These are phyloP conservation scores for Stichodactyla mertensii DNA, from an alignment of 64 coral and sea anemone genomes.

Conservation along the genomic window DNA sequence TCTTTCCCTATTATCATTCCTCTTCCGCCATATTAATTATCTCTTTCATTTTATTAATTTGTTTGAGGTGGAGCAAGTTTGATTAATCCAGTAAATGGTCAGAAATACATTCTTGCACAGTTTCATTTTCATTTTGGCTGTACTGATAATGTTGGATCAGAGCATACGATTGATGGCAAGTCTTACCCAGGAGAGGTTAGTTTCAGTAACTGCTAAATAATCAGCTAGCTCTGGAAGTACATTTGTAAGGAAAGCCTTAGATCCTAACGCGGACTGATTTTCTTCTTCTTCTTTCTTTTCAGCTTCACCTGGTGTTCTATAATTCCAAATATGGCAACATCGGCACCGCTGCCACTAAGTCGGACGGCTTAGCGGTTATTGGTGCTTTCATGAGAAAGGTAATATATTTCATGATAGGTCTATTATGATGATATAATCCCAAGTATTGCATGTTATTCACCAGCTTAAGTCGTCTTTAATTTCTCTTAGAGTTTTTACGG, in stretches of 20 bases:
- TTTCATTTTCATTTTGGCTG: slow-evolving; percentile 73
- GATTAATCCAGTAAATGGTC: background rate
- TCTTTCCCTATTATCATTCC: background rate
- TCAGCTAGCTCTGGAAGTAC: too few species aligned
- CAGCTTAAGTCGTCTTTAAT: too few species aligned
- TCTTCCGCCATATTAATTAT: background rate
- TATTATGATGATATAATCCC: too few species aligned
- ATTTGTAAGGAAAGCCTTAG: too few species aligned
- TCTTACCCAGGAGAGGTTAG: slow-evolving; percentile 58
- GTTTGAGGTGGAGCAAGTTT: background rate
- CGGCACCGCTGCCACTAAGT: slow-evolving; percentile 22
- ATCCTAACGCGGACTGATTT: too few species aligned
- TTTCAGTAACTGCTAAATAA: background rate
- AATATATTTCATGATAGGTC: background rate
- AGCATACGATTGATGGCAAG: slow-evolving; percentile 71
- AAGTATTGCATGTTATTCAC: too few species aligned
- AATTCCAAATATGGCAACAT: slow-evolving; percentile 47
- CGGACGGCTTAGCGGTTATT: slow-evolving; percentile 64
- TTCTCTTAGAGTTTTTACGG: background rate
- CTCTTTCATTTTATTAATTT: too few species aligned
- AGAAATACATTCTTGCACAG: background rate
- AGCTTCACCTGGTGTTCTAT: slow-evolving; percentile 60
- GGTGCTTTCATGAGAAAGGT: slow-evolving; percentile 43
- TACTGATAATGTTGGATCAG: slow-evolving; percentile 55
- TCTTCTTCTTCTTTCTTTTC: background rate